A percentile compares a stretch with the other conserved stretches of the same genome.
These are phyloP conservation scores for Propithecus perrieri DNA, from an alignment of 2,797 vertebrate species.

Conservation along the genomic window DNA sequence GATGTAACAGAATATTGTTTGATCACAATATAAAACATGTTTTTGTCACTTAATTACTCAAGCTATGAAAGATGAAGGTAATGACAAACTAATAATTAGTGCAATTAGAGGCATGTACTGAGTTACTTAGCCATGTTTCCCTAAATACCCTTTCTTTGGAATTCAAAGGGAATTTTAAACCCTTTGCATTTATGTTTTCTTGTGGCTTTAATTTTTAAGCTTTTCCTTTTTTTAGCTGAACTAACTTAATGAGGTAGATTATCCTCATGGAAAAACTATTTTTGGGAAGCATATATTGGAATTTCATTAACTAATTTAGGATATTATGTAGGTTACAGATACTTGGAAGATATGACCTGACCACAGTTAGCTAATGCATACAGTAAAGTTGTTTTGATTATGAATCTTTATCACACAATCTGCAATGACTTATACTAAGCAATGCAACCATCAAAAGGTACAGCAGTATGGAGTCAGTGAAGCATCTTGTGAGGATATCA, in stretches of 20 bases:
- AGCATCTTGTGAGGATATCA: not conserved
- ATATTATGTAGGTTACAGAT: not conserved
- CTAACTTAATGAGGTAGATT: not conserved
- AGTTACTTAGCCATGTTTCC: conserved; percentile 53
- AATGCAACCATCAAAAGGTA: not conserved
- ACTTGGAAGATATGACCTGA: not conserved
- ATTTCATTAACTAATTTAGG: not conserved
- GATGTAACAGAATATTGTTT: conserved; percentile 63
- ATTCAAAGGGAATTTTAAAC: conserved; percentile 68
- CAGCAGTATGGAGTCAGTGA: not conserved
- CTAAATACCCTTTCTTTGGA: conserved; percentile 58
- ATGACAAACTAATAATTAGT: conserved; percentile 73
- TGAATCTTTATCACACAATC: not conserved
- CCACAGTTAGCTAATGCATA: not conserved
- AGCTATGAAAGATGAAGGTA: conserved; percentile 53
- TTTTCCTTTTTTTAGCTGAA: not conserved
- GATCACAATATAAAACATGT: conserved; percentile 60
- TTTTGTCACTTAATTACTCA: conserved; percentile 78
- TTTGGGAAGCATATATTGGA: not conserved
- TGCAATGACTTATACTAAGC: not conserved
- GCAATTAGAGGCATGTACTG: conserved; percentile 7
- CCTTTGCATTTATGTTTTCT: conserved; percentile 51
- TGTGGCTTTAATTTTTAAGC: conserved; percentile 36
- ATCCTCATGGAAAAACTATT: not conserved
- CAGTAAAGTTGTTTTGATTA: not conserved